phyloP scores from a whole-genome alignment of 37 sponge, comb jelly and placozoan genomes.

The Haliclona indistincta region DNA sequence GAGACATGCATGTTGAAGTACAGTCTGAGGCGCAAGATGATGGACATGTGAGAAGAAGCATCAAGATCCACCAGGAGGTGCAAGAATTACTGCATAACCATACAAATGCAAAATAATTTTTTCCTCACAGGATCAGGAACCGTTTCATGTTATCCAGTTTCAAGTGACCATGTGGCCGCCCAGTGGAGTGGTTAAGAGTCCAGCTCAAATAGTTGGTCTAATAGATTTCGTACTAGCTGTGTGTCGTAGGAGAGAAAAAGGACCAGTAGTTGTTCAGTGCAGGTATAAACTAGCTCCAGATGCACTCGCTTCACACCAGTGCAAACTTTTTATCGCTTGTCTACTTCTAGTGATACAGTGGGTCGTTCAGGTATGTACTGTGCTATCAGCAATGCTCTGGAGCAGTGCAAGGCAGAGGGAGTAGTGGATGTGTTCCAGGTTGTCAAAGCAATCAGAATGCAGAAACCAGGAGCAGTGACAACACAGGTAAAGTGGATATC shows the following conservation, averaged over 20 bases:
- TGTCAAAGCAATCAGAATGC: conserved; percentile 55
- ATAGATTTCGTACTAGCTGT: neutral
- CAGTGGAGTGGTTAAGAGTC: neutral
- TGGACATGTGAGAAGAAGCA: conserved; percentile 26
- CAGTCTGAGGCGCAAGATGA: conserved; percentile 16
- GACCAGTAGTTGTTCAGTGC: conserved; percentile 15
- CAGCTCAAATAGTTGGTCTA: neutral
- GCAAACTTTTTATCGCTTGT: no score
- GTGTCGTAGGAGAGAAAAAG: neutral
- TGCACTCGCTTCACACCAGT: no score
- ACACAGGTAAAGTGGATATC: conserved; percentile 43
- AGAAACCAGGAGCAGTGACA: conserved; percentile 56
- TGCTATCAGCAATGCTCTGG: conserved; percentile 57
- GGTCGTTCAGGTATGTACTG: conserved; percentile 63
- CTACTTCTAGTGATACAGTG: conserved; percentile 54
- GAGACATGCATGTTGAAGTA: conserved; percentile 28
- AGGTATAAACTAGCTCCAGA: conserved; percentile 13
- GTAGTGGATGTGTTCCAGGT: conserved; percentile 85
- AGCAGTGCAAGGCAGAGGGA: conserved; percentile 73
- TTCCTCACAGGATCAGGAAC: neutral
- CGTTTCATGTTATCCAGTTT: conserved; percentile 1
- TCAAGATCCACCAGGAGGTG: conserved; percentile 5
- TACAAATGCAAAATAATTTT: neutral
- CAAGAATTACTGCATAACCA: neutral
- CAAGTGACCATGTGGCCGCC: neutral